Conservation (phyloP, 1,140 invertebrate species). For the Drosophila pallidifrons region DNA sequence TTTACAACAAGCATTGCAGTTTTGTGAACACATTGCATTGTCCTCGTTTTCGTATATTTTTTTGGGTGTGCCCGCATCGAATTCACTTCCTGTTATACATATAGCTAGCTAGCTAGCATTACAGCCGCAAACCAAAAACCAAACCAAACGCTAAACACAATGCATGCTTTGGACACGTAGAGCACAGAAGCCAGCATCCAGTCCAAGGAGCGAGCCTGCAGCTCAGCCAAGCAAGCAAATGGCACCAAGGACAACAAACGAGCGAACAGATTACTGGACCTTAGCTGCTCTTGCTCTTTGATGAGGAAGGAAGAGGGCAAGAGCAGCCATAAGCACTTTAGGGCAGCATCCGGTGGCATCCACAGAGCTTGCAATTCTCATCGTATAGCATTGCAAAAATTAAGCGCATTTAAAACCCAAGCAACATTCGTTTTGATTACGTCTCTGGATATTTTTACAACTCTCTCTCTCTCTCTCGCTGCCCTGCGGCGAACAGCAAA, state of each 20-base stretch:
- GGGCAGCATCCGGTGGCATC: constrained; percentile 46
- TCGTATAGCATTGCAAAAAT: constrained; percentile 52
- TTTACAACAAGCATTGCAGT: constrained; percentile 29
- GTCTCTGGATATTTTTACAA: constrained; percentile 39
- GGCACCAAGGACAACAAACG: constrained; percentile 31
- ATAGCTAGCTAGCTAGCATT: constrained; percentile 14
- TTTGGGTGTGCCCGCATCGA: constrained; percentile 63
- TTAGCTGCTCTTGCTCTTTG: not conserved
- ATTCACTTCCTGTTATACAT: constrained; percentile 63
- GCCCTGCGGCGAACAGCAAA: constrained; percentile 40
- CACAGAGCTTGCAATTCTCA: constrained; percentile 5
- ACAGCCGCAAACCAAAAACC: constrained; percentile 40
- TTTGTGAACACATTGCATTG: constrained; percentile 52
- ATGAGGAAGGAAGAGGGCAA: not conserved
- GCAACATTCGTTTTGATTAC: constrained; percentile 69
- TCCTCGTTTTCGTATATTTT: constrained; percentile 30
- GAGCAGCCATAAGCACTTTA: constrained; percentile 52
- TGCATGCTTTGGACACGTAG: constrained; percentile 53
- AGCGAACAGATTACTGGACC: constrained; percentile 16
- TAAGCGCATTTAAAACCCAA: constrained; percentile 72
- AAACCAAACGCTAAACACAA: constrained; percentile 61
- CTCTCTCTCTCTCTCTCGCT: not conserved
- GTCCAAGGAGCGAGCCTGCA: constrained; percentile 1
- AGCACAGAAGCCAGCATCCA: no score
- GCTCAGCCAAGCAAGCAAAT: not conserved